Base-by-base conservation (phyloP, 2,797 vertebrate species). In the Sardinella longiceps region DNA sequence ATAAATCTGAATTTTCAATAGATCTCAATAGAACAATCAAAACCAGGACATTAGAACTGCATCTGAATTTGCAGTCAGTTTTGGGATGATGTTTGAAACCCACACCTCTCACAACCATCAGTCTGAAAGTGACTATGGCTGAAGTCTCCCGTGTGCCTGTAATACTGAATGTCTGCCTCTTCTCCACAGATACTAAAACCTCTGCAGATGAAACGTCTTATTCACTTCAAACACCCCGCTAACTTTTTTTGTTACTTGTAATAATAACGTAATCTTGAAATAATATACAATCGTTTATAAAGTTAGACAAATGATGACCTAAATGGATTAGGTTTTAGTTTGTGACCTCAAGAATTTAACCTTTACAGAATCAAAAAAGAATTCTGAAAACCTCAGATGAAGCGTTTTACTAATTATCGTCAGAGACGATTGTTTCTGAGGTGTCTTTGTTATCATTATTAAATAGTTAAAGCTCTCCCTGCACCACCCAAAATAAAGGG, bases 21-120 rank as follows among this genome's bases (percentile, higher is more conserved):
- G 53, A 25, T 48, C 11, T 12, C 50, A n/a, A n/a, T 53, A 53
- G 51, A 53, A 20, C 20, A 3, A 5, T 15, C 51, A 53, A 53
- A 53, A 18, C 2, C 18, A 39, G 33, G 15, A 74, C 66, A 39
- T 28, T 74, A 39, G 66, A 33, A 39, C 33, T 74, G 14, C 33
- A 74, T 5, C 9, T 74, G 30, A 74, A 23, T 39, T 74, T 5
- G 66, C 37, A 18, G 28, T 30, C 28, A 70, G 66, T 33, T 39
- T 74, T 39, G 66, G 33, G 66, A 45, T 37, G 66, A 45, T 37
- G 51, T 83, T 83, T 83, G 85, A 88, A 86, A 88, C 86, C 85
- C 85, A 86, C 80, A 12, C 83, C 66, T 66, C 85, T 86, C 46
- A 85, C 87, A 80, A 86, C 87, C 80, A 77, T 84, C 56, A 81